Evolutionary conservation across 2,113 vertebrate species (phyloP), one percentile per base, ranked within the genome.

Genomic region (Mirza zaza): DNA sequence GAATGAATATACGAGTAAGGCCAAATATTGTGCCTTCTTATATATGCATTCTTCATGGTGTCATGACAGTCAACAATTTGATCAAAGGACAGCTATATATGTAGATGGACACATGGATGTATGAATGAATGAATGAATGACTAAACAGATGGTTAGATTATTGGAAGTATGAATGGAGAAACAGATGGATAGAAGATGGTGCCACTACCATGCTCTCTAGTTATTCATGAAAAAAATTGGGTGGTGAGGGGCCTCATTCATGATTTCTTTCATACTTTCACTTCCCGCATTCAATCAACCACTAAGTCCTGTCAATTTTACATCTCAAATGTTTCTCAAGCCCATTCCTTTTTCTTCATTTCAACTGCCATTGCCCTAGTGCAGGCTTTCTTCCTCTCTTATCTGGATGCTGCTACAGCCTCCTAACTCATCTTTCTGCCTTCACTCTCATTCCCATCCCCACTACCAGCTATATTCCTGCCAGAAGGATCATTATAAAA

Each of bases 31-130:
- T 85, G 29, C 21, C 36, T 73, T 87, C 94, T 82, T 80, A 77
- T 83, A 50, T 45, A 79, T 61, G 4, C 67, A 89, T 95, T 95
- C 84, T 77, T 96, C 73, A 82, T 82, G 50, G 59, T 82, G 32
- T 71, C 90, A 88, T 87, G 45, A 93, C 39, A 93, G 4, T 96
- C 36, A 77, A 94, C 23, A 94, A 95, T 90, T 86, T 94, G 52
- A 92, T 89, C 34, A 52, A 91, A 97, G 48, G 39, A 48, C 52
- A 89, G 34, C 34, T 80, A 5, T 81, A 61, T 67, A 88, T 71
- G 52, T 84, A 42, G 20, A 67, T 77, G 45, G 50, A 73, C 39
- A 91, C 82, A 68, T 67, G 71, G 20, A 39, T 87, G 57, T 91
- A 63, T 88, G 71, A 94, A 36, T 87, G 21, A 67, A 86, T 83